A percentile compares a stretch with the other conserved stretches of the same genome.
Conservation (phyloP, 2,113 vertebrate species). For the Mormyrus iriodes region DNA sequence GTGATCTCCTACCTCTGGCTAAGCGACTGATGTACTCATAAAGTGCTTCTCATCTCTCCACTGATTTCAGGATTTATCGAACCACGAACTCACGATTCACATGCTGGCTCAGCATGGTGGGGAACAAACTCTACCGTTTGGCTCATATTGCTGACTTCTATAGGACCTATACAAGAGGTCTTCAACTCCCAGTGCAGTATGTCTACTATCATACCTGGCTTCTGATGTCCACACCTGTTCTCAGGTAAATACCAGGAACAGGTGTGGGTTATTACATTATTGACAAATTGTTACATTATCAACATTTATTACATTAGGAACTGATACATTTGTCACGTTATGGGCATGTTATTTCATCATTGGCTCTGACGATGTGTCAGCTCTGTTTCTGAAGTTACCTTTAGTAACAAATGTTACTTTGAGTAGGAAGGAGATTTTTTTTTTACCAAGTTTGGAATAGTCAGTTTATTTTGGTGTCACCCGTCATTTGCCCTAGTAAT, state of each 20-base stretch:
- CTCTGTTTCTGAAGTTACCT: not conserved
- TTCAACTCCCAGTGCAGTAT: not conserved
- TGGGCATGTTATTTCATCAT: not conserved
- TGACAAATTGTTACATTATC: not conserved
- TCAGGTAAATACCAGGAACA: not conserved
- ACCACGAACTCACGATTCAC: not conserved
- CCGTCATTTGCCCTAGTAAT: constrained; percentile 4
- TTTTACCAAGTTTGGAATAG: not conserved
- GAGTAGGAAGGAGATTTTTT: not conserved
- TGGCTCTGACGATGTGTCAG: not conserved
- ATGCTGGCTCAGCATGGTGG: not conserved
- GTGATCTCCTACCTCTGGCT: not conserved
- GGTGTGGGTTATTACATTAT: not conserved
- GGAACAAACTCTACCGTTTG: not conserved
- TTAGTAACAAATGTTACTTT: not conserved
- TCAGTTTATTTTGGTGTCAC: not conserved
- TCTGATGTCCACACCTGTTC: not conserved
- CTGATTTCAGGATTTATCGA: not conserved
- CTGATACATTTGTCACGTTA: not conserved
- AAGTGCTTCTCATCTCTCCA: not conserved
- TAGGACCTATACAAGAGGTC: not conserved
- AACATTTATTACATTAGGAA: not conserved
- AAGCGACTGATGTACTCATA: not conserved
- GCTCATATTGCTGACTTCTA: not conserved
- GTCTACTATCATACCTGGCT: not conserved